phyloP scores from a whole-genome alignment of 1,140 invertebrate genomes.

The Andricus grossulariae region DNA sequence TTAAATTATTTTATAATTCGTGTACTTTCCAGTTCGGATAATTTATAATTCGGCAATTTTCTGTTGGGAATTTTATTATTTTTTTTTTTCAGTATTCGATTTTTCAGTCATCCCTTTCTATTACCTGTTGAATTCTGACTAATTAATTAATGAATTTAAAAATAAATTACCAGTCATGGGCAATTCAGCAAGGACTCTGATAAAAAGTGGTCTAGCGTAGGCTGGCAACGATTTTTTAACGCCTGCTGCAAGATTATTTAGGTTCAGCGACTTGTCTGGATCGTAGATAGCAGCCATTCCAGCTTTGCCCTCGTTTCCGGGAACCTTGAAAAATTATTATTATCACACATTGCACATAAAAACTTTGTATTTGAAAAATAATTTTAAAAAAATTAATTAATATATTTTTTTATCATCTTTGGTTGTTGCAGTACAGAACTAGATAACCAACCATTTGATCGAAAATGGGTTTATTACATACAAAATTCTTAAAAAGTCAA shows the following conservation, averaged over 20 bases:
- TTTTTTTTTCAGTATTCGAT: too few relatives aligned
- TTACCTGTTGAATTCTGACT: background rate
- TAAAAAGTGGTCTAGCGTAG: constrained; percentile 92
- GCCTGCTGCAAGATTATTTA: constrained; percentile 79
- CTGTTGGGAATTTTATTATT: too few relatives aligned
- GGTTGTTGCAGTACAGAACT: too few relatives aligned
- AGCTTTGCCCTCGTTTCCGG: constrained; percentile 91
- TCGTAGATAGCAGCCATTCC: constrained; percentile 97
- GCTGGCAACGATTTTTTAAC: constrained; percentile 84
- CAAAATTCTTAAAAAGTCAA: too few relatives aligned
- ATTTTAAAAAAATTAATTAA: background rate
- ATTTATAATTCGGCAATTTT: too few relatives aligned
- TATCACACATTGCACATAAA: background rate
- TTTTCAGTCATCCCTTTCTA: constrained; percentile 53
- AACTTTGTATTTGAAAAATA: background rate
- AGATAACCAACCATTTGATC: too few relatives aligned
- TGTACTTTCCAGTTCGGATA: too few relatives aligned
- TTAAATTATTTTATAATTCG: too few relatives aligned
- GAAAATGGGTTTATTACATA: too few relatives aligned
- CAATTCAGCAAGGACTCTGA: constrained; percentile 87
- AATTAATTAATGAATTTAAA: constrained; percentile 36
- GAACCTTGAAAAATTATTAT: constrained; percentile 76
- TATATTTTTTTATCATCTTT: too few relatives aligned
- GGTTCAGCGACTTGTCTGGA: constrained; percentile 81
- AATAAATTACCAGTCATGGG: constrained; percentile 85